These are phyloP conservation scores for Nettapus auritus DNA, from an alignment of 2,113 vertebrate genomes.

Conservation along the genomic window DNA sequence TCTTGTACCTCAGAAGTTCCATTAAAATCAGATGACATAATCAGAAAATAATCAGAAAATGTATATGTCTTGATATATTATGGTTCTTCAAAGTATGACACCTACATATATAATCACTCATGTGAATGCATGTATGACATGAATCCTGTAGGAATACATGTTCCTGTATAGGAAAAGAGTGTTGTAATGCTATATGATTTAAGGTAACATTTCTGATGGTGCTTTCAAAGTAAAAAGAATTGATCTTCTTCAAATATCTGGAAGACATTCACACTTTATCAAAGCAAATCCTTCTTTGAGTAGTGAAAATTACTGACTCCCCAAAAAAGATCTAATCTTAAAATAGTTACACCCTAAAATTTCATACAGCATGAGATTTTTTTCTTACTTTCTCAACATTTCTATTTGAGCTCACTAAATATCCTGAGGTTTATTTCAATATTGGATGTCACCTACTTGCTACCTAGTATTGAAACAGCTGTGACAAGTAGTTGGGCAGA, in stretches of 20 bases:
- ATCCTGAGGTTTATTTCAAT: neutral
- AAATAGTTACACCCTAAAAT: neutral
- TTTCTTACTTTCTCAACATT: neutral
- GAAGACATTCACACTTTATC: neutral
- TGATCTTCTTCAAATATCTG: neutral
- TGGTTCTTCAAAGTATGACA: neutral
- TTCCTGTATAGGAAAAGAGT: neutral
- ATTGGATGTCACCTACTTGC: neutral
- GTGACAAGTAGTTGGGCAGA: neutral
- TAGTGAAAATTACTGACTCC: neutral
- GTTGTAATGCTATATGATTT: neutral
- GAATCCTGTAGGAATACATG: neutral
- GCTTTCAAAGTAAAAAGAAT: neutral
- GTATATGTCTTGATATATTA: neutral
- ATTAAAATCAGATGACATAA: neutral
- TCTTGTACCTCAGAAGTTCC: neutral
- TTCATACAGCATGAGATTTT: neutral
- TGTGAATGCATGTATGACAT: neutral
- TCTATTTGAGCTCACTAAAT: neutral
- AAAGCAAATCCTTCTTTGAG: neutral
- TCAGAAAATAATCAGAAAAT: neutral
- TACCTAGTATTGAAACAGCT: neutral
- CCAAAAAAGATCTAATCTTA: neutral
- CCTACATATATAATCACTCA: neutral
- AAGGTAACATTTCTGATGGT: neutral